Evolutionary conservation across 1,140 invertebrate species (phyloP).

Genomic region (Idris sp.): DNA sequence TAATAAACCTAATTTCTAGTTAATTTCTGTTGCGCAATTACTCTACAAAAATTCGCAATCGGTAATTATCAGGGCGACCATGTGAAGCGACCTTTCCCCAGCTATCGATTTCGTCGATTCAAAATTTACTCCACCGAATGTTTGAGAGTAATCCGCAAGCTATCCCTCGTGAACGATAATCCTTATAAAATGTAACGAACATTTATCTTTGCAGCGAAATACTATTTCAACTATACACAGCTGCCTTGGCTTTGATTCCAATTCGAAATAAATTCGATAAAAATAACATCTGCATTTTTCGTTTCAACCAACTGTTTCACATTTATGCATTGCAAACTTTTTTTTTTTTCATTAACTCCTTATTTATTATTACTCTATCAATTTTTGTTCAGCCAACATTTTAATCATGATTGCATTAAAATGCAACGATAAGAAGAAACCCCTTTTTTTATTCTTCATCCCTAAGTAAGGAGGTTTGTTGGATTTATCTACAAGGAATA

Average conservation of each 20-base stretch:
- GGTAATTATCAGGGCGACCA: conserved; percentile 34
- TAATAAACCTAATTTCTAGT: conserved; percentile 52
- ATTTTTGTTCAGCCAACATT: no score
- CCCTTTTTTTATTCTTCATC: no score
- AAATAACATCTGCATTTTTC: conserved; percentile 14
- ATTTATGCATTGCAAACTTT: no score
- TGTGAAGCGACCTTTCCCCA: conserved; percentile 15
- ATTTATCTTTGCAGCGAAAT: conserved; percentile 72
- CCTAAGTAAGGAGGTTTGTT: no score
- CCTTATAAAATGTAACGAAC: conserved; percentile 72
- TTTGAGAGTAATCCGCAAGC: conserved; percentile 68
- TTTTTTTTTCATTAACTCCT: no score
- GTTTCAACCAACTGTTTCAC: neutral
- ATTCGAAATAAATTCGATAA: conserved; percentile 68
- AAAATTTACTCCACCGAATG: conserved; percentile 67
- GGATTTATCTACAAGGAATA: no score
- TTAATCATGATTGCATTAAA: no score
- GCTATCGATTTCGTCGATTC: conserved; percentile 47
- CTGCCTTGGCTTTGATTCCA: conserved; percentile 65
- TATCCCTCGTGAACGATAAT: conserved; percentile 53
- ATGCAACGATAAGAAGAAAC: no score
- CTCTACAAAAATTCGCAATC: no score
- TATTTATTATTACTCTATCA: no score
- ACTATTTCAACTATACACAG: conserved; percentile 59
- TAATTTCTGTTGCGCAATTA: conserved; percentile 54